Conservation (phyloP, 2,888 invertebrate species). For the Aquatica leii region DNA sequence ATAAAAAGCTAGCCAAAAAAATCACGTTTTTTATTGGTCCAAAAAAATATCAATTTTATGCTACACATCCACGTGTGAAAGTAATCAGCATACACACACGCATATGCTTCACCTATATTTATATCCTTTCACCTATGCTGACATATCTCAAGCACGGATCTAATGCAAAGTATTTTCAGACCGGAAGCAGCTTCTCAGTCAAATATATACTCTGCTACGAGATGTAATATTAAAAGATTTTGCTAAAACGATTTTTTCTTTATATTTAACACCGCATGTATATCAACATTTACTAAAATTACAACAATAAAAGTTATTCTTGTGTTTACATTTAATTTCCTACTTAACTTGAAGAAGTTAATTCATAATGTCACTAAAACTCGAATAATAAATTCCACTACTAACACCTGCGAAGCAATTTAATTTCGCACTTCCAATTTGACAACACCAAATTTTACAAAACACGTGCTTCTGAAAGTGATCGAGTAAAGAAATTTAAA, state of each 20-base stretch:
- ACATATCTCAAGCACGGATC: slow-evolving; percentile 40
- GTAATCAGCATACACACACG: slow-evolving; percentile 22
- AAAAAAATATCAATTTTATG: neutral
- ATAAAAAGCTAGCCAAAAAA: too few relatives aligned
- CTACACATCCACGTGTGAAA: slow-evolving; percentile 26
- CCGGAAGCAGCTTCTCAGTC: slow-evolving; percentile 52
- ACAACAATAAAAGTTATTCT: too few relatives aligned
- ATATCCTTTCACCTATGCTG: slow-evolving; percentile 47
- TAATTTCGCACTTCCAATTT: slow-evolving; percentile 11
- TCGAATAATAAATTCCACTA: slow-evolving; percentile 9
- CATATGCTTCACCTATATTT: slow-evolving; percentile 48
- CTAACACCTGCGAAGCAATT: slow-evolving; percentile 11
- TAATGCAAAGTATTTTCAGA: slow-evolving; percentile 49
- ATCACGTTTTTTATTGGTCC: too few relatives aligned
- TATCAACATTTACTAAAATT: too few relatives aligned
- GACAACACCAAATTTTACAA: slow-evolving; percentile 11
- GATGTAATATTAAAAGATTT: slow-evolving; percentile 35
- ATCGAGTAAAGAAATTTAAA: slow-evolving; percentile 4
- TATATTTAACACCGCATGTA: neutral
- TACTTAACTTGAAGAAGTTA: neutral
- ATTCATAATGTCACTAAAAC: slow-evolving; percentile 5
- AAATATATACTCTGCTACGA: slow-evolving; percentile 50
- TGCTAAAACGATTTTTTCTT: slow-evolving; percentile 2
- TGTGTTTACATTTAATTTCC: neutral
- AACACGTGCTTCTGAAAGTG: slow-evolving; percentile 8